Evolutionary conservation across 2,113 vertebrate species (phyloP), one percentile per base, ranked within the genome.

Genomic region (Philantomba maxwellii): DNA sequence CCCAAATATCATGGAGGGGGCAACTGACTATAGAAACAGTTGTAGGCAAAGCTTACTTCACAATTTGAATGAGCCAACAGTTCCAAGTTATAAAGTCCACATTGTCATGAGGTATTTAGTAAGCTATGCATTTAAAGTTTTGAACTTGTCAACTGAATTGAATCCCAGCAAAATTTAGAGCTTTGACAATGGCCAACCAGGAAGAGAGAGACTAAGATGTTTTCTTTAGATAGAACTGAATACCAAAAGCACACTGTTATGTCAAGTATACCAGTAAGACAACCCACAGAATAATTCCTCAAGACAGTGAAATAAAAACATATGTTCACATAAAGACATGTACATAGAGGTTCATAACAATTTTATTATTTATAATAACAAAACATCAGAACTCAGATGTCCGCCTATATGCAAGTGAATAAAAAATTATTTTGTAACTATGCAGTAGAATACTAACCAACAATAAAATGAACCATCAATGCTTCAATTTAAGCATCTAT

Each of bases 81-180:
- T 66, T 90, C 33, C 55, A 84, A 95, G 6, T 75, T 80, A 55
- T 15, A 64, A 94, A 91, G 30, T 89, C 36, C 87, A 83, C 2
- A 90, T 17, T 45, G 53, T 49, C 82, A 81, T 30, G 81, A 91
- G 36, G 13, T 84, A 77, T 26, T 17, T 16, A 66, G 39, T 28
- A 62, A 81, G 4, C 33, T 43, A 60, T 43, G 81, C 17, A 73
- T 82, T 77, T 85, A 93, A 93, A 95, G 33, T 47, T 51, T 57
- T 81, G 45, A 96, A 84, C 2, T 92, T 93, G 58, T 53, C 91
- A 91, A 81, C 0, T 82, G 10, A 95, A 82, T 43, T 73, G n/a
- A 98, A 88, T n/a, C 8, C 28, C 53, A 77, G 53, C 21, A 96
- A 95, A 95, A 87, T 66, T 47, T 28, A 81, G 64, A 96, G 33